These are phyloP conservation scores for Jaculus jaculus DNA, from an alignment of 2,113 vertebrate genomes.

Conservation along the genomic window DNA sequence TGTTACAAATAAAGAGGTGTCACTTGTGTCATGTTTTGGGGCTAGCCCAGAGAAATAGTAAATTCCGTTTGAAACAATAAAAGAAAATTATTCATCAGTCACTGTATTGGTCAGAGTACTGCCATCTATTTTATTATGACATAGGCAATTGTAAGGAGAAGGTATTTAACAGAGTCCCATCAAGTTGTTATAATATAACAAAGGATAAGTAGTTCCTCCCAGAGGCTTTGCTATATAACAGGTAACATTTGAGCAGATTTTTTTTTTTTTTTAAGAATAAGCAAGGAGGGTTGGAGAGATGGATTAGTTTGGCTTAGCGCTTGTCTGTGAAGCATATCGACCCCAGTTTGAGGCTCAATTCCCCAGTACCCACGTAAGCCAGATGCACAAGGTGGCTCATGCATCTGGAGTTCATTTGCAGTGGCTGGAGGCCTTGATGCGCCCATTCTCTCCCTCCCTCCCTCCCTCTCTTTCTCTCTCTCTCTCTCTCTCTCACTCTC, in stretches of 20 bases:
- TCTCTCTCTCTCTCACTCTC: too few relatives aligned
- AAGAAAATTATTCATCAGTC: not conserved
- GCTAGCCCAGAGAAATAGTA: not conserved
- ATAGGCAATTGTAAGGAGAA: not conserved
- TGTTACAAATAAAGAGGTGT: conserved; percentile 40
- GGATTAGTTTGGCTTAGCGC: too few relatives aligned
- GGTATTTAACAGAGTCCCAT: not conserved
- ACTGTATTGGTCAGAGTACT: not conserved
- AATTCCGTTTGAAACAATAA: not conserved
- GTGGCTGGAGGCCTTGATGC: too few relatives aligned
- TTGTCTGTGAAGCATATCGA: too few relatives aligned
- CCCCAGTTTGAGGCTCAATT: too few relatives aligned
- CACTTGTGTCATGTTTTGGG: not conserved
- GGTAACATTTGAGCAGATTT: not conserved
- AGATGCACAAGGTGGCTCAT: too few relatives aligned
- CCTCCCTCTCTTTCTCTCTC: too few relatives aligned
- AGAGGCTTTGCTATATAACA: not conserved
- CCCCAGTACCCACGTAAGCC: too few relatives aligned
- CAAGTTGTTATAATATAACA: not conserved
- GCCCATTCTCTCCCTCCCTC: too few relatives aligned
- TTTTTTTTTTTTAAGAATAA: not conserved
- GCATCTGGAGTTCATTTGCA: too few relatives aligned
- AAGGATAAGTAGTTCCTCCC: not conserved
- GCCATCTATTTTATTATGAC: not conserved
- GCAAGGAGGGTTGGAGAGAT: too few relatives aligned